Percentiles rank a stretch among this genome's conserved stretches.
These are phyloP conservation scores for Mungos mungo DNA, from an alignment of 2,113 vertebrate species.

Conservation along the genomic window DNA sequence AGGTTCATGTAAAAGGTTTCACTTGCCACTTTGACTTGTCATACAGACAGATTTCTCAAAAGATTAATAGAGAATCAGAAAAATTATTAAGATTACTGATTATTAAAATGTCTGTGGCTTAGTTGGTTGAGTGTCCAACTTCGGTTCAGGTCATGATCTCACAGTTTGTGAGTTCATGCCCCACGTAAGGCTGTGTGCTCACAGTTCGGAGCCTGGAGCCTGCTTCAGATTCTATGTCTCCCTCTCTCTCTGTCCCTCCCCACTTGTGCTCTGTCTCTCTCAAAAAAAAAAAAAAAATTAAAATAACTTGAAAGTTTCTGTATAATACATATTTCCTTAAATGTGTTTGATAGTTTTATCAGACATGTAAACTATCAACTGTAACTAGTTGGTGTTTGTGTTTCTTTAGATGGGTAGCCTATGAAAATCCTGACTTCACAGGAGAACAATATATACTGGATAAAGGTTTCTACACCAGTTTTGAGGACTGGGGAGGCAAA, in stretches of 20 bases:
- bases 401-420: conserved; percentile 93
- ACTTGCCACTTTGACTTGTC: neutral
- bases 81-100: neutral
- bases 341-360: neutral
- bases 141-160: too few relatives aligned
- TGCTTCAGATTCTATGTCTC: too few relatives aligned
- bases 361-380: neutral
- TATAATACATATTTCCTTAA: neutral
- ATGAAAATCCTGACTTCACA: conserved; percentile 93
- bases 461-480: conserved; percentile 92
- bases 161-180: too few relatives aligned
- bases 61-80: neutral
- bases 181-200: too few relatives aligned
- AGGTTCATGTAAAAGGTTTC: neutral
- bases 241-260: too few relatives aligned
- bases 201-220: too few relatives aligned
- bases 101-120: neutral
- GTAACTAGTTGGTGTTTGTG: neutral
- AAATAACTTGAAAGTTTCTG: neutral
- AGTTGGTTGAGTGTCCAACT: too few relatives aligned
- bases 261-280: too few relatives aligned
- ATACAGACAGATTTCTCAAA: neutral
- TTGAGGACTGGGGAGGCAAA: conserved; percentile 93
- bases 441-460: conserved; percentile 94
- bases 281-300: neutral